These are phyloP conservation scores for Micromesistius poutassou DNA, from an alignment of 2,797 vertebrate species.

Conservation along the genomic window DNA sequence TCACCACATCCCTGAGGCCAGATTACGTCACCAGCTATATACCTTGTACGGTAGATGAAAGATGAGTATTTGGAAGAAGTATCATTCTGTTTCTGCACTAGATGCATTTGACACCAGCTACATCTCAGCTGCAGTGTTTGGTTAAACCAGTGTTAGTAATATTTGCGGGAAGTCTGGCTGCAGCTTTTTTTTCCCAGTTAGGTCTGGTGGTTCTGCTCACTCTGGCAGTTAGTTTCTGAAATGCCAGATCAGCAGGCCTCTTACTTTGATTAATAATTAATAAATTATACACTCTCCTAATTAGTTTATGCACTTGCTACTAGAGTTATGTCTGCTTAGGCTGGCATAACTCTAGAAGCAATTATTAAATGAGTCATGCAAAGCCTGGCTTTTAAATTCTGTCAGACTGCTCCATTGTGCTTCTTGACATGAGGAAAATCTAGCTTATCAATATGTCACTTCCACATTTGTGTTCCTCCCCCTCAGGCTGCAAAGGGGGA, in stretches of 20 bases:
- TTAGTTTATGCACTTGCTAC: slow-evolving; percentile 27
- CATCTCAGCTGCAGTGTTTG: neutral
- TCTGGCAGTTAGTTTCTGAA: slow-evolving; percentile 24
- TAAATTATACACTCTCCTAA: slow-evolving; percentile 45
- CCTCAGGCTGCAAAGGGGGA: neutral
- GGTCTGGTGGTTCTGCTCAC: slow-evolving; percentile 20
- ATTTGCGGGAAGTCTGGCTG: too few species aligned
- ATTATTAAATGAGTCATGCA: neutral
- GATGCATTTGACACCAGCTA: neutral
- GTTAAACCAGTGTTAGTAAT: neutral
- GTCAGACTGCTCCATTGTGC: neutral
- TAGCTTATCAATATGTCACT: neutral
- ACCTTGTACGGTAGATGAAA: neutral
- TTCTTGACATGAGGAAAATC: neutral
- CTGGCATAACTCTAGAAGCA: neutral
- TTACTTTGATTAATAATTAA: slow-evolving; percentile 40
- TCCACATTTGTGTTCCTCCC: neutral
- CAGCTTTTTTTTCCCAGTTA: neutral
- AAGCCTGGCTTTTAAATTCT: neutral
- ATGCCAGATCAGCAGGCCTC: slow-evolving; percentile 51
- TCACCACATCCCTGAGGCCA: neutral
- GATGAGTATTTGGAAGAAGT: neutral
- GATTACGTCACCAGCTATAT: neutral
- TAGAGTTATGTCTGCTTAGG: neutral
- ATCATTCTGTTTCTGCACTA: neutral